Percentiles rank a stretch among this genome's conserved stretches.
phyloP scores from a whole-genome alignment of 2,113 vertebrate genomes.

The Pseudorectes ferrugineus region DNA sequence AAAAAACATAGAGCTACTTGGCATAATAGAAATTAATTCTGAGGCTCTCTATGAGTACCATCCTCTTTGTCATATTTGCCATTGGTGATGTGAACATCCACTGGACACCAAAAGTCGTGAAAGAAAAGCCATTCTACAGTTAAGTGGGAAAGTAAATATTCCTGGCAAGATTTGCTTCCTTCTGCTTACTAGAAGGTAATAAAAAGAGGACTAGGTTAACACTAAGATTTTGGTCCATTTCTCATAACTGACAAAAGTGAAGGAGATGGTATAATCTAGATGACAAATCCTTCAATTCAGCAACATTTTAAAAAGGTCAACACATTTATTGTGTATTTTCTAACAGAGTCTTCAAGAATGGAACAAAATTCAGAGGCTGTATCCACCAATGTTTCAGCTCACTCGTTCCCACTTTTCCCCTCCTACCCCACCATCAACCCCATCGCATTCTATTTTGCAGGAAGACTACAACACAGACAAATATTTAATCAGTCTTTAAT shows the following conservation, averaged over 20 bases:
- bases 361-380: background rate
- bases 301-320: background rate
- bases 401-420: background rate
- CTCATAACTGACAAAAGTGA: background rate
- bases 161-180: background rate
- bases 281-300: background rate
- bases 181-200: background rate
- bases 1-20: background rate
- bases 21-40: background rate
- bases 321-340: background rate
- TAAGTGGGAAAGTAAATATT: background rate
- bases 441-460: background rate
- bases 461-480: background rate
- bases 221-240: background rate
- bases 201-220: background rate
- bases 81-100: background rate
- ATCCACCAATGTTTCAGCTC: background rate
- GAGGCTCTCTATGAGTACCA: rapidly evolving
- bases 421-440: rapidly evolving
- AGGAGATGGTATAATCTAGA: background rate
- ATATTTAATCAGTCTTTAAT: background rate
- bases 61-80: background rate
- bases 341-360: background rate
- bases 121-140: background rate
- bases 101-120: background rate